A percentile compares a stretch with the other conserved stretches of the same genome.
phyloP scores from a whole-genome alignment of 1,140 invertebrate genomes.

The Magallana gigas region DNA sequence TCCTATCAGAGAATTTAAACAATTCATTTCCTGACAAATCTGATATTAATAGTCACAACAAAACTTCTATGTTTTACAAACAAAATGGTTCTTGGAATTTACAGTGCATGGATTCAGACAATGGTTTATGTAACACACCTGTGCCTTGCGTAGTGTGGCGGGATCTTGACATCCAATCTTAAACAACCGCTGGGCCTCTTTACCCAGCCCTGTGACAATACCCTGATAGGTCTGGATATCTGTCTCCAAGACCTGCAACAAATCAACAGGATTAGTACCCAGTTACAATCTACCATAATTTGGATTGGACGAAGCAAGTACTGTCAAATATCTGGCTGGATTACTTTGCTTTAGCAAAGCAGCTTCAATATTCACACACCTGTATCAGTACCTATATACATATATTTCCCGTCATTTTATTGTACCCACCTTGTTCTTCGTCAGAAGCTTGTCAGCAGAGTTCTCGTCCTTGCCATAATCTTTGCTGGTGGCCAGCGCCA shows the following conservation, averaged over 20 bases:
- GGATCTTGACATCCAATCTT: conserved; percentile 86
- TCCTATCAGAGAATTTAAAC: conserved; percentile 66
- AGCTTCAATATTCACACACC: too few relatives aligned
- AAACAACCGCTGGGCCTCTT: conserved; percentile 89
- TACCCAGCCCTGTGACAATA: conserved; percentile 95
- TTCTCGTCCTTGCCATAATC: conserved; percentile 99
- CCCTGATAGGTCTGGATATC: conserved; percentile 96
- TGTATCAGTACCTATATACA: too few relatives aligned
- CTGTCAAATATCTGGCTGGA: too few relatives aligned
- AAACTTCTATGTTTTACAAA: too few relatives aligned
- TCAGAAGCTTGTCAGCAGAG: conserved; percentile 96
- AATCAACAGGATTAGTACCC: too few relatives aligned
- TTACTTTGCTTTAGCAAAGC: too few relatives aligned
- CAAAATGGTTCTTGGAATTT: too few relatives aligned
- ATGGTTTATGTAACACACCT: conserved; percentile 75
- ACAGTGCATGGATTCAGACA: too few relatives aligned
- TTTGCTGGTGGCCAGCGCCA: conserved; percentile 93
- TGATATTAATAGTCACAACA: too few relatives aligned
- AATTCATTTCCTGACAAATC: neutral
- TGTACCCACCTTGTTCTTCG: conserved; percentile 93
- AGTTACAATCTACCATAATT: neutral
- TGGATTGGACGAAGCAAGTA: too few relatives aligned
- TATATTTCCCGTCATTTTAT: too few relatives aligned
- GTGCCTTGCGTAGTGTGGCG: conserved; percentile 88
- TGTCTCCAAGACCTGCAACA: conserved; percentile 88